A percentile compares a stretch with the other conserved stretches of the same genome.
phyloP scores from a whole-genome alignment of 2,888 invertebrate genomes.

The Catonia carolina region DNA sequence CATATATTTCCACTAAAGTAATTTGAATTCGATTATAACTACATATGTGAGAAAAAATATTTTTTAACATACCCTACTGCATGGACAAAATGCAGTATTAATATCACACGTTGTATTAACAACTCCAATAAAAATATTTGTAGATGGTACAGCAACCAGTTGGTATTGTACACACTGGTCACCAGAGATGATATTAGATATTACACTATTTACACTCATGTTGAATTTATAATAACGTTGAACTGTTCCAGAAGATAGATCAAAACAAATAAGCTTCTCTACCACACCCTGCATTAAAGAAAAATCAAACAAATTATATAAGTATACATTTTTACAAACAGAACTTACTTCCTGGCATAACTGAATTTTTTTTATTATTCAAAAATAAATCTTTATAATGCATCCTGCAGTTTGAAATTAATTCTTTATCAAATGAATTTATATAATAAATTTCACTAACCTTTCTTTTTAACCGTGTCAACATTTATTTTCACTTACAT shows the following conservation, averaged over 20 bases:
- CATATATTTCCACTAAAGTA: no score
- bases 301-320: neutral
- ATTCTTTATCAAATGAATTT: no score
- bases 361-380: no score
- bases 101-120: slow-evolving; percentile 82
- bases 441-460: no score
- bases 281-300: slow-evolving; percentile 52
- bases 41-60: no score
- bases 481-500: no score
- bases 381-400: no score
- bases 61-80: slow-evolving; percentile 73
- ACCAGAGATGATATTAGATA: slow-evolving; percentile 78
- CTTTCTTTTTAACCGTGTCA: no score
- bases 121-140: slow-evolving; percentile 83
- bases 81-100: slow-evolving; percentile 83
- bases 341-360: no score
- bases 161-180: slow-evolving; percentile 86
- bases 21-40: no score
- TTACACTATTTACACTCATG: slow-evolving; percentile 63
- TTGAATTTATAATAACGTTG: slow-evolving; percentile 82
- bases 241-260: slow-evolving; percentile 75
- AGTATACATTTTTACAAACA: neutral
- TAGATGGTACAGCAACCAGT: slow-evolving; percentile 69
- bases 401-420: no score
- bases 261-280: slow-evolving; percentile 74